Evolutionary conservation across 2,113 vertebrate genomes (phyloP).

Genomic region (Bettongia penicillata): DNA sequence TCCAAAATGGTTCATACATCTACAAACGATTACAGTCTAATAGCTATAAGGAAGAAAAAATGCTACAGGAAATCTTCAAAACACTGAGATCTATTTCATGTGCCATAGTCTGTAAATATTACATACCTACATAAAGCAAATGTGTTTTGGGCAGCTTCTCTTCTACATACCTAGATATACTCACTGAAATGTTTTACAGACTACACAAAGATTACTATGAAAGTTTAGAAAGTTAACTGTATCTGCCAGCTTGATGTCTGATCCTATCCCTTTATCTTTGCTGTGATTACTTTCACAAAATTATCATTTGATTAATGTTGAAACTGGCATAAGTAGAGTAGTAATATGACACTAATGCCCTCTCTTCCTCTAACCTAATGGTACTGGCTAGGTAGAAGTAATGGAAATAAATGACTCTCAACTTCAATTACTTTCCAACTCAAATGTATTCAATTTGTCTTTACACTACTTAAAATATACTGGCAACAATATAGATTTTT

Average conservation of each 20-base stretch:
- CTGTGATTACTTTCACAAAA: not conserved
- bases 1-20: constrained; percentile 3
- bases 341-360: not conserved
- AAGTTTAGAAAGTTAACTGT: not conserved
- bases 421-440: constrained; percentile 43
- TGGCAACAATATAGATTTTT: constrained; percentile 49
- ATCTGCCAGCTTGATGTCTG: not conserved
- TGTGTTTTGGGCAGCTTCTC: not conserved
- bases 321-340: not conserved
- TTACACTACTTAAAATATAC: constrained; percentile 42
- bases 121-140: constrained; percentile 23
- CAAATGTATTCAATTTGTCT: constrained; percentile 3
- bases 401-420: constrained; percentile 60
- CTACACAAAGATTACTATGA: not conserved
- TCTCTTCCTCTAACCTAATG: not conserved
- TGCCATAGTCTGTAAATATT: constrained; percentile 33
- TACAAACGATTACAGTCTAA: constrained; percentile 42
- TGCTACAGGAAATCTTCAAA: constrained; percentile 21
- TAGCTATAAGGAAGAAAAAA: too few species aligned
- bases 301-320: not conserved
- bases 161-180: not conserved
- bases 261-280: not conserved
- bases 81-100: constrained; percentile 34
- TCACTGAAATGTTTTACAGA: not conserved
- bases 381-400: constrained; percentile 41